These are phyloP conservation scores for Eudyptes chrysolophus DNA, from an alignment of 2,113 vertebrate species.

Conservation along the genomic window DNA sequence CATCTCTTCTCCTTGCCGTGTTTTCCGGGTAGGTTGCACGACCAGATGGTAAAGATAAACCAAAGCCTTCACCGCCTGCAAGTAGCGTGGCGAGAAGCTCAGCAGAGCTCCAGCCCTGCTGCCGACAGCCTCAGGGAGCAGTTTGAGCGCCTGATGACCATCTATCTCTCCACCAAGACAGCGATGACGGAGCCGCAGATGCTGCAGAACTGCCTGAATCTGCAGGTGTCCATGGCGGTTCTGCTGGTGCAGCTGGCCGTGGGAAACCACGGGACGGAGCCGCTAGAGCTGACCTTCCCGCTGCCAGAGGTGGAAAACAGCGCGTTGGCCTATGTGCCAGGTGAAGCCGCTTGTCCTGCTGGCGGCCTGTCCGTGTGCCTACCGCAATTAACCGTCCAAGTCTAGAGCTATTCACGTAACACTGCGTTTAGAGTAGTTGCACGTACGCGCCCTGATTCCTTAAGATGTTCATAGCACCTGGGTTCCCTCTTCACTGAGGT, in stretches of 20 bases:
- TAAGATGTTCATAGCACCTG: neutral
- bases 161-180: slow-evolving; percentile 95
- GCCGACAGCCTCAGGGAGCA: slow-evolving; percentile 91
- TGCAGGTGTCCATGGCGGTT: slow-evolving; percentile 92
- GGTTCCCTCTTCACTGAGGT: neutral
- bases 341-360: slow-evolving; percentile 59
- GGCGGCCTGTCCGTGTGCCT: neutral
- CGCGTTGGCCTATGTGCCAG: slow-evolving; percentile 89
- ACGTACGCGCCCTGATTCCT: accelerated
- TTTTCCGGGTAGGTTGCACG: slow-evolving; percentile 83
- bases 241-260: slow-evolving; percentile 91
- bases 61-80: slow-evolving; percentile 97
- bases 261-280: slow-evolving; percentile 85
- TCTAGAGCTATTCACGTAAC: neutral
- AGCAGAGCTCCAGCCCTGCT: slow-evolving; percentile 85
- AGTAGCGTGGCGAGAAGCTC: slow-evolving; percentile 92
- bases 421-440: no score
- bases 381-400: accelerated
- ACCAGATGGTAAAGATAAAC: slow-evolving; percentile 99
- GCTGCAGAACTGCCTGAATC: slow-evolving; percentile 93
- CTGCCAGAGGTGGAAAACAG: slow-evolving; percentile 80
- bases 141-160: slow-evolving; percentile 95
- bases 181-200: slow-evolving; percentile 90
- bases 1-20: neutral
- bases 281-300: slow-evolving; percentile 84